These are phyloP conservation scores for Nibea coibor DNA, from an alignment of 2,113 vertebrate species.

Conservation along the genomic window DNA sequence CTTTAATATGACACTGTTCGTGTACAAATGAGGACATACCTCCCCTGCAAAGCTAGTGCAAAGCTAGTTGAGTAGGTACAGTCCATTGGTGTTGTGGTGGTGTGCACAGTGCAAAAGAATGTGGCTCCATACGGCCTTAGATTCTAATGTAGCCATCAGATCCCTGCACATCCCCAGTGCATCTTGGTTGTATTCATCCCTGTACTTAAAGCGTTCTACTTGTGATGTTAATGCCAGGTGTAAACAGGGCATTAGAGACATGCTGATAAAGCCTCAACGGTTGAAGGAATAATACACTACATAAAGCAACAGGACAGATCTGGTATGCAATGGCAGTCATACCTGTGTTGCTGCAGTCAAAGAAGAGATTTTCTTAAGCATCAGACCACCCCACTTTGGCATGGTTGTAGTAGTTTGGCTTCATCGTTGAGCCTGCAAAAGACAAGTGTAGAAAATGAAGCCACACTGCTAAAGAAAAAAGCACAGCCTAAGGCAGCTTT, in stretches of 20 bases:
- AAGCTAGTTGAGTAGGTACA: too few relatives aligned
- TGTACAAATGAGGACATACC: too few relatives aligned
- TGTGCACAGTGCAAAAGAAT: too few relatives aligned
- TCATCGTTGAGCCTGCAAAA: conserved; percentile 42
- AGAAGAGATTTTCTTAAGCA: conserved; percentile 4
- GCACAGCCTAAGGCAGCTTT: conserved; percentile 9
- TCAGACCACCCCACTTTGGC: neutral
- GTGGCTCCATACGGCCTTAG: too few relatives aligned
- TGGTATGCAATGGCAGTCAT: neutral
- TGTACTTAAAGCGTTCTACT: too few relatives aligned
- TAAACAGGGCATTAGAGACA: neutral
- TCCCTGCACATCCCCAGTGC: too few relatives aligned
- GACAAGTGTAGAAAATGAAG: conserved; percentile 24
- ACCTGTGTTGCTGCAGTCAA: conserved; percentile 44
- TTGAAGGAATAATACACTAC: neutral
- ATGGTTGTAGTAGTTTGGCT: conserved; percentile 3
- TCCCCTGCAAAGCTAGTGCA: too few relatives aligned
- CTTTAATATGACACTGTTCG: too few relatives aligned
- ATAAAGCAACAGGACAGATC: neutral
- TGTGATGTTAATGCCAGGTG: too few relatives aligned
- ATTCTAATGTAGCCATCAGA: too few relatives aligned
- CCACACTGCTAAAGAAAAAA: neutral
- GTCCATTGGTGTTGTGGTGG: too few relatives aligned
- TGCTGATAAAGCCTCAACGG: neutral
- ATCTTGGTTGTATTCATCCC: too few relatives aligned